Conservation (phyloP, 2,888 invertebrate species). For the Orthonychiurus folsomi region DNA sequence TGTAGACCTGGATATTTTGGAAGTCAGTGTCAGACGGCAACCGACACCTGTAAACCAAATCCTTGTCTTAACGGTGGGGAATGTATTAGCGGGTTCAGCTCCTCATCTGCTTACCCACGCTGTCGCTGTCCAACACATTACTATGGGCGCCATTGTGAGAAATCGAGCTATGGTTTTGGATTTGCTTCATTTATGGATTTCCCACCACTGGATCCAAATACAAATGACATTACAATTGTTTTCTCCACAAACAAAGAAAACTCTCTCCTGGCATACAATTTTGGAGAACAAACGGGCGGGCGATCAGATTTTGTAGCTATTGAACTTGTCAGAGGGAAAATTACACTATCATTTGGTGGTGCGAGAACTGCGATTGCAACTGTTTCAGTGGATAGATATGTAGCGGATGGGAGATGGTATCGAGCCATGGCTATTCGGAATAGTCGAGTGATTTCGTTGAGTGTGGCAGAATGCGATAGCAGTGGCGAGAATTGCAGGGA, state of each 20-base stretch:
- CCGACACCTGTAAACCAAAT: conserved; percentile 83
- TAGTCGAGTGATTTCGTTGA: conserved; percentile 75
- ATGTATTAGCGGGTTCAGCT: conserved; percentile 56
- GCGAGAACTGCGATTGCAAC: conserved; percentile 78
- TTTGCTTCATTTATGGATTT: conserved; percentile 85
- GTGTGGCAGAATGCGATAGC: conserved; percentile 69
- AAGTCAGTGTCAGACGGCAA: conserved; percentile 72
- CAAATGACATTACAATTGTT: conserved; percentile 81
- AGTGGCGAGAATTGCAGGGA: conserved; percentile 79
- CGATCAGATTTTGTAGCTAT: conserved; percentile 87
- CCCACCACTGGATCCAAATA: conserved; percentile 71
- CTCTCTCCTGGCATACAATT: conserved; percentile 82
- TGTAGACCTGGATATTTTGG: conserved; percentile 87
- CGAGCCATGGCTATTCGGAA: conserved; percentile 84
- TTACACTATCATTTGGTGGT: conserved; percentile 82
- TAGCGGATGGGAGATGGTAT: conserved; percentile 84
- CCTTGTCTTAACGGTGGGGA: conserved; percentile 75
- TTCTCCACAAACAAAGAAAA: conserved; percentile 83
- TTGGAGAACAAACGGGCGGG: conserved; percentile 76
- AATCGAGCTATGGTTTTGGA: conserved; percentile 78
- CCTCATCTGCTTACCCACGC: conserved; percentile 71
- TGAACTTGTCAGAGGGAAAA: conserved; percentile 72
- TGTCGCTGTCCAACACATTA: conserved; percentile 74
- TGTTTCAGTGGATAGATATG: conserved; percentile 58
- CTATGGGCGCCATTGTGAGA: conserved; percentile 84